Evolutionary conservation across 2,888 invertebrate species (phyloP), one percentile per base, ranked within the genome.

Genomic region (Hydrotaea cyrtoneurina): DNA sequence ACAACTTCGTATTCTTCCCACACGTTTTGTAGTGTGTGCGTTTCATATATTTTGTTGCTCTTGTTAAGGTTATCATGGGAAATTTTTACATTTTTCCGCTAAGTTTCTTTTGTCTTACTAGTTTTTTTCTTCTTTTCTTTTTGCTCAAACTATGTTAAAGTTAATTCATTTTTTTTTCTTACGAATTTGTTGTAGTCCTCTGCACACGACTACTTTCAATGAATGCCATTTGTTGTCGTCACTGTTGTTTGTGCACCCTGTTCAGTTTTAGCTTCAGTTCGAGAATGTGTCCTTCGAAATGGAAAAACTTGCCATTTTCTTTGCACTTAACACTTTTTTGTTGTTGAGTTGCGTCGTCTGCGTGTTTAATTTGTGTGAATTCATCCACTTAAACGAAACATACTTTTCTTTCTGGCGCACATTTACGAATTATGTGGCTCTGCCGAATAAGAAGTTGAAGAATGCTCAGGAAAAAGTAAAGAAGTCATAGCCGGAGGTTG

Each of bases 291-390:
- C 55, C 19, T 55, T 55, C 55, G 21, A 55, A 55, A 55, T 4
- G 19, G 55, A 19, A 55, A 55, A 55, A 55, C 55, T 53, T 53
- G 7, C 53, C 4, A n/a, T 50, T n/a, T 50, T 50, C 21, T 55
- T 21, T 55, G 19, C 21, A 55, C 1, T 55, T 55, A 55, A 55
- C 19, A 55, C 53, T n/a, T 4, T 53, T 17, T 53, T 53, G 53
- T 53, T 31, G n/a, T 31, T 39, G 66, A 8, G 31, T 66, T 31
- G n/a, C 4, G 17, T 5, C 19, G 19, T 31, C 17, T 66, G 10
- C 8, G 15, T 66, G n/a, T 66, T 66, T 31, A 66, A 31, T 66
- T 31, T 66, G 39, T 11, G 10, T 66, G 19, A n/a, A 62, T 62
- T 62, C 39, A 39, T 64, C 11, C 26, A 64, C 13, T 64, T 64